Percentiles rank a stretch among this genome's conserved stretches.
Conservation (phyloP, 2,888 invertebrate species). For the Belgica antarctica region DNA sequence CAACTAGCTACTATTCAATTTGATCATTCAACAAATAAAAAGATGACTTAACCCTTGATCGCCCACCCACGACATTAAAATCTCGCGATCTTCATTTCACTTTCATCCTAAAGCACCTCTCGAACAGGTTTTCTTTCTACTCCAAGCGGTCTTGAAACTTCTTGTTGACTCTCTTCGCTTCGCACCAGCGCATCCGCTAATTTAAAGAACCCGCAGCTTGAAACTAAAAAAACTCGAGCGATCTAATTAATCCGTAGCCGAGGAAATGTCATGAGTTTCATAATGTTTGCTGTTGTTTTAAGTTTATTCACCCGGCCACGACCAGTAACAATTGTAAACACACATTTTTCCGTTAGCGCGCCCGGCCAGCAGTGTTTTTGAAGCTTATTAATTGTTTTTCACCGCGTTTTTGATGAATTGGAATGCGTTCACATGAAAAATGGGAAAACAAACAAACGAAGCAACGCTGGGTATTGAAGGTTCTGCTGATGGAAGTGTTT, state of each 20-base stretch:
- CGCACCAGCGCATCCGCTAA: neutral
- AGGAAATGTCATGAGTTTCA: neutral
- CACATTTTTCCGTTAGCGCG: constrained; percentile 2
- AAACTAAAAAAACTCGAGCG: neutral
- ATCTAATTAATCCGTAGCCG: neutral
- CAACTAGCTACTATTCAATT: no score
- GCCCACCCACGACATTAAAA: no score
- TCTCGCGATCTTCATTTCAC: no score
- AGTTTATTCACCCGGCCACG: constrained; percentile 10
- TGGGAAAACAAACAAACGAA: no score
- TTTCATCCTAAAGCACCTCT: neutral
- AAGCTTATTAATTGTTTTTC: constrained; percentile 8
- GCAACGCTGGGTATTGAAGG: no score
- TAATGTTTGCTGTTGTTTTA: neutral
- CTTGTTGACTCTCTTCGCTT: neutral
- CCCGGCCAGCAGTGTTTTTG: neutral
- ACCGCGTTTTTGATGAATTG: neutral
- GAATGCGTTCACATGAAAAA: no score
- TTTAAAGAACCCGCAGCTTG: neutral
- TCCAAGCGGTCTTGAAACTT: neutral
- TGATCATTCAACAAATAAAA: no score
- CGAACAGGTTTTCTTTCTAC: neutral
- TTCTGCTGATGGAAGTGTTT: no score
- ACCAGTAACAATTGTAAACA: constrained; percentile 6
- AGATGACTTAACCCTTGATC: no score